These are phyloP conservation scores for Drosophila crucigera DNA, from an alignment of 2,888 invertebrate species.

Conservation along the genomic window DNA sequence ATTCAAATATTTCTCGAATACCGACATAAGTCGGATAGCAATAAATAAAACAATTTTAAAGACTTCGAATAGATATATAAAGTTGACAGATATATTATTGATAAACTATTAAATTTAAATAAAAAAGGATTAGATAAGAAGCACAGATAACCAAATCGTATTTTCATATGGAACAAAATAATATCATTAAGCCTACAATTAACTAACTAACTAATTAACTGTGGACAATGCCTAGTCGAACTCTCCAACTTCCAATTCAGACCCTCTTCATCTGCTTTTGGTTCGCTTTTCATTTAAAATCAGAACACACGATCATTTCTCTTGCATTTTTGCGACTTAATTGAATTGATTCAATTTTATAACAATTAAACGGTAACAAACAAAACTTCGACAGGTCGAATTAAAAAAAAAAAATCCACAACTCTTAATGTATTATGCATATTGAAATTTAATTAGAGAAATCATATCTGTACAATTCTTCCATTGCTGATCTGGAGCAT, in stretches of 20 bases:
- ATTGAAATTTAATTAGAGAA: conserved; percentile 39
- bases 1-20: too few relatives aligned
- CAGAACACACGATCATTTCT: not conserved
- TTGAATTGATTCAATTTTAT: conserved; percentile 72
- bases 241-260: not conserved
- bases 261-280: not conserved
- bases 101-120: not conserved
- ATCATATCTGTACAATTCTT: not conserved
- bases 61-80: too few relatives aligned
- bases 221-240: not conserved
- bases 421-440: not conserved
- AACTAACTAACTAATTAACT: not conserved
- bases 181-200: not conserved
- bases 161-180: not conserved
- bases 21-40: too few relatives aligned
- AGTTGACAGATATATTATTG: not conserved
- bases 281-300: not conserved
- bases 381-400: not conserved
- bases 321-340: conserved; percentile 47
- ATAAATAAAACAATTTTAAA: too few relatives aligned
- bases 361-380: conserved; percentile 46
- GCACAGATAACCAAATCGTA: not conserved
- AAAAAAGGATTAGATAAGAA: not conserved
- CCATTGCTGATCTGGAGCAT: conserved; percentile 2
- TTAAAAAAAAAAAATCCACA: conserved; percentile 6